Evolutionary conservation across 2,797 vertebrate genomes (phyloP).

Genomic region (Sternotherus odoratus): DNA sequence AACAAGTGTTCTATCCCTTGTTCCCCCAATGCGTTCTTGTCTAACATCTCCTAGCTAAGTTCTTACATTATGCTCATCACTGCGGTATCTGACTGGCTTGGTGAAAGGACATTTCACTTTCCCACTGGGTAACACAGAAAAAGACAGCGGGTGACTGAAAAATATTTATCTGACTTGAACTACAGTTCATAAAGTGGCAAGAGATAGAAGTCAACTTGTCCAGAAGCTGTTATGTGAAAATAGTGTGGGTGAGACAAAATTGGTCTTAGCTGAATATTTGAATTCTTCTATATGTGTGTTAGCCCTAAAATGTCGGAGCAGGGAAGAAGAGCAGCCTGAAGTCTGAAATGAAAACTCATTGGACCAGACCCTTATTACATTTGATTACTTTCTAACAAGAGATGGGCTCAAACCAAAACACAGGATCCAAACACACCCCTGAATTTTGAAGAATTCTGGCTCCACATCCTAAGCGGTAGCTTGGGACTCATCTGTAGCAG

Average conservation of each 20-base stretch:
- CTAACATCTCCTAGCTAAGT: background rate
- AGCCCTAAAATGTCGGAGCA: background rate
- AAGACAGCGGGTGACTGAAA: background rate
- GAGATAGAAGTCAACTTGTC: rapidly evolving
- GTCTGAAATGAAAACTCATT: background rate
- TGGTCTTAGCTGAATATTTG: rapidly evolving
- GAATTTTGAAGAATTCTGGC: background rate
- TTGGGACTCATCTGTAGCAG: background rate
- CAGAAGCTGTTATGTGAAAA: background rate
- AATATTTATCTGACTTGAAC: rapidly evolving
- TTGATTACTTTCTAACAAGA: background rate
- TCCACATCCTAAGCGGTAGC: background rate
- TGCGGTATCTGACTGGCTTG: rapidly evolving
- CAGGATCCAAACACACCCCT: no score
- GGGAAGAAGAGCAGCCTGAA: background rate
- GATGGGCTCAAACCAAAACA: background rate
- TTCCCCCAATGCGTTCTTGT: slow-evolving; percentile 25
- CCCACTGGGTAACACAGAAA: background rate
- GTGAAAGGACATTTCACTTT: slow-evolving; percentile 22
- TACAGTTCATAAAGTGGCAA: background rate
- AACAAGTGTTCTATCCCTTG: slow-evolving; percentile 25
- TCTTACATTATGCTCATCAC: background rate
- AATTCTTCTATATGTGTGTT: background rate
- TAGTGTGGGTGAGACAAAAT: background rate
- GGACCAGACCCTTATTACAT: background rate